phyloP scores from a whole-genome alignment of 2,113 vertebrate genomes.

The Hyaena hyaena region DNA sequence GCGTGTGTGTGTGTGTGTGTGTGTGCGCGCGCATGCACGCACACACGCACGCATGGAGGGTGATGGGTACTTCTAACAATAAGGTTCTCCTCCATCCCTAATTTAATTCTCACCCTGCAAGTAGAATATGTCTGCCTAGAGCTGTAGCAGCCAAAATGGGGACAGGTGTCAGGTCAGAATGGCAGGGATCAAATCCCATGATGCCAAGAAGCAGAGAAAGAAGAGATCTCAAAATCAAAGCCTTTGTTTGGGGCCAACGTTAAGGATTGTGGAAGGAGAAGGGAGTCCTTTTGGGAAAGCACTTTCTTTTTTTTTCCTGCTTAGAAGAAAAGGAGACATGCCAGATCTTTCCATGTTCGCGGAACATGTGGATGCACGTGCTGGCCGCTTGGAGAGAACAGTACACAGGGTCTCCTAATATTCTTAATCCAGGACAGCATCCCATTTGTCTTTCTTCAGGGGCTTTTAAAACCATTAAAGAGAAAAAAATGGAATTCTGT shows the following conservation, averaged over 20 bases:
- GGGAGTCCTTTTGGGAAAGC: background rate
- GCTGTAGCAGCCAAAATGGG: background rate
- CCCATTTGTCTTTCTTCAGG: background rate
- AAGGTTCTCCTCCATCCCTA: background rate
- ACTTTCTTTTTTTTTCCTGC: background rate
- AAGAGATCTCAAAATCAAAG: background rate
- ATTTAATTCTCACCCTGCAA: background rate
- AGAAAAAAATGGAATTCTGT: background rate
- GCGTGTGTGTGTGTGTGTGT: background rate
- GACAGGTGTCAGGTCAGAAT: background rate
- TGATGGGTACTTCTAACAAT: background rate
- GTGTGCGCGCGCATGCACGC: fast-evolving
- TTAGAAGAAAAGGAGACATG: background rate
- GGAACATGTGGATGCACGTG: background rate
- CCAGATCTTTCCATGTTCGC: background rate
- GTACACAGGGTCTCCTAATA: background rate
- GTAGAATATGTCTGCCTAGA: background rate
- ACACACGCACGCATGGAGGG: background rate
- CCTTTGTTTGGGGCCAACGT: background rate
- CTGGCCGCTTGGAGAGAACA: background rate
- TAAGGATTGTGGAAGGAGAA: background rate
- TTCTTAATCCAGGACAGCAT: background rate
- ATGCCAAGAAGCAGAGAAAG: background rate
- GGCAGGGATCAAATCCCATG: background rate
- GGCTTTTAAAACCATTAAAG: background rate